Percentiles rank a stretch among this genome's conserved stretches.
Conservation (phyloP, 2,113 vertebrate genomes). For the Baryphthengus martii region DNA sequence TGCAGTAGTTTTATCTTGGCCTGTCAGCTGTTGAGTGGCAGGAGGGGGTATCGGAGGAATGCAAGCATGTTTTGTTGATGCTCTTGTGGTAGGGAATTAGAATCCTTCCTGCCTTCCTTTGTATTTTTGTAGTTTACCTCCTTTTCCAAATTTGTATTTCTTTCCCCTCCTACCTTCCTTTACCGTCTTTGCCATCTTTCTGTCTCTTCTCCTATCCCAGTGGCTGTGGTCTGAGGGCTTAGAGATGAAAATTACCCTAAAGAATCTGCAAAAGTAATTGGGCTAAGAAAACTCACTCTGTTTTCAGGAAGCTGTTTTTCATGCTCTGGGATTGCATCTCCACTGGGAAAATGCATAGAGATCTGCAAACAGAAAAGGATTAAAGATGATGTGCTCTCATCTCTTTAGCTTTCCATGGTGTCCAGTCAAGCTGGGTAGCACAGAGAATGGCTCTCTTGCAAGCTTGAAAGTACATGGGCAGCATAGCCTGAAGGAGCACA, state of each 20-base stretch:
- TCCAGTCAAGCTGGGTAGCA: neutral
- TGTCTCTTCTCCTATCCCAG: neutral
- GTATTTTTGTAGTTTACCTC: neutral
- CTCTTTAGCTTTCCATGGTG: neutral
- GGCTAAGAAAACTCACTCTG: neutral
- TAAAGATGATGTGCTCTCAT: neutral
- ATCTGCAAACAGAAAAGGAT: neutral
- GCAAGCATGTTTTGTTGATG: neutral
- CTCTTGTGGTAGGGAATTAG: neutral
- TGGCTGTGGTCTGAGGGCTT: neutral
- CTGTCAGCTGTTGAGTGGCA: neutral
- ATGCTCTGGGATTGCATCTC: neutral
- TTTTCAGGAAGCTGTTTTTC: neutral
- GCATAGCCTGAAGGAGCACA: neutral
- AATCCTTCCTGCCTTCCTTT: neutral
- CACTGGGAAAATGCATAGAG: fast-evolving
- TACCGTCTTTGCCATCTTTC: neutral
- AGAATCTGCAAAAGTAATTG: neutral
- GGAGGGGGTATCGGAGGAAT: neutral
- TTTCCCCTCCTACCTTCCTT: neutral
- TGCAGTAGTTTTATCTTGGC: neutral
- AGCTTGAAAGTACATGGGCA: neutral
- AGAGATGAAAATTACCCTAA: neutral
- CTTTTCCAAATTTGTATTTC: neutral
- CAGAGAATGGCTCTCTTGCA: neutral